Evolutionary conservation across 2,113 vertebrate genomes (phyloP).

Genomic region (Jaculus jaculus): DNA sequence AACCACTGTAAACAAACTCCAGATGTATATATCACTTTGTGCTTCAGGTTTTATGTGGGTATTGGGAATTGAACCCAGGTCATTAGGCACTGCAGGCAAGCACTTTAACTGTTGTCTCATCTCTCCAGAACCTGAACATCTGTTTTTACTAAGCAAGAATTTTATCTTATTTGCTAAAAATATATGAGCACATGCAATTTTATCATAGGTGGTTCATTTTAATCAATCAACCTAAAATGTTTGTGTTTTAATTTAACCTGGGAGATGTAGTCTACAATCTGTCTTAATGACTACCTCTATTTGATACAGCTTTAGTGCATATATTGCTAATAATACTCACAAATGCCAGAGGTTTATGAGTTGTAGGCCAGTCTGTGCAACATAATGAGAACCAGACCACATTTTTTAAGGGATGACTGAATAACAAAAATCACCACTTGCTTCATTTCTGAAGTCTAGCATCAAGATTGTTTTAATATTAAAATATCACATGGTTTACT

Average conservation of each 20-base stretch:
- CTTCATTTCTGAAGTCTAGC: not conserved
- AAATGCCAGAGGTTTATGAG: not conserved
- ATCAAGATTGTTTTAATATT: not conserved
- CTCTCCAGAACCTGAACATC: too few relatives aligned
- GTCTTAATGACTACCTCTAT: not conserved
- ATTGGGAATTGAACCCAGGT: too few relatives aligned
- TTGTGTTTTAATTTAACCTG: not conserved
- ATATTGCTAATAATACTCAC: not conserved
- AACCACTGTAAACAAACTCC: too few relatives aligned
- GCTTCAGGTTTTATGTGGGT: too few relatives aligned
- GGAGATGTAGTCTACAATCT: not conserved
- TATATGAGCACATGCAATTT: not conserved
- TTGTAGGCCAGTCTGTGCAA: too few relatives aligned
- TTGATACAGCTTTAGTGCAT: not conserved
- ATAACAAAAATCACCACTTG: not conserved
- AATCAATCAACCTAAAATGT: not conserved
- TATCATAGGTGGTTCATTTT: not conserved
- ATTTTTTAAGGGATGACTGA: not conserved
- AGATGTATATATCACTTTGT: too few relatives aligned
- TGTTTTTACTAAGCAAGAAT: not conserved
- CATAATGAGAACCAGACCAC: too few relatives aligned
- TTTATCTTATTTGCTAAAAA: not conserved
- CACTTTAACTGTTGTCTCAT: too few relatives aligned
- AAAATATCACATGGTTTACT: not conserved
- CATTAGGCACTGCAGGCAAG: too few relatives aligned